Percentiles rank a stretch among this genome's conserved stretches.
Evolutionary conservation across 2,888 invertebrate species (phyloP).

Genomic region (Emmelina monodactyla): DNA sequence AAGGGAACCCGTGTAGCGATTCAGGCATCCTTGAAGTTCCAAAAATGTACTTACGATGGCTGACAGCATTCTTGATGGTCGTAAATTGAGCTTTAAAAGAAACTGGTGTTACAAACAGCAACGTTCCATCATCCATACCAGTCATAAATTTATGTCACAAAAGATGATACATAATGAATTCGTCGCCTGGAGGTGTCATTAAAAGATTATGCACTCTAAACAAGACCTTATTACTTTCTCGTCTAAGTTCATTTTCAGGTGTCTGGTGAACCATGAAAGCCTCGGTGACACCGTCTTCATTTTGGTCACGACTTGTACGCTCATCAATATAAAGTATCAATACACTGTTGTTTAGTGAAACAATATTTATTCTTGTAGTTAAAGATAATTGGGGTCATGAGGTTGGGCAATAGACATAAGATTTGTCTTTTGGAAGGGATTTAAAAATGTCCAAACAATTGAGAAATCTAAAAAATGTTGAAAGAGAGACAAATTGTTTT

Average conservation of each 20-base stretch:
- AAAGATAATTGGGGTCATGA: too few relatives aligned
- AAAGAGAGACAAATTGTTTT: too few relatives aligned
- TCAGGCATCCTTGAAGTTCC: too few relatives aligned
- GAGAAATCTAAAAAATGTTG: too few relatives aligned
- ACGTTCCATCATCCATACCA: conserved; percentile 41
- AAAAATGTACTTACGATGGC: too few relatives aligned
- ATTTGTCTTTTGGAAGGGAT: too few relatives aligned
- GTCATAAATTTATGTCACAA: conserved; percentile 56
- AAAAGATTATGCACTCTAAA: conserved; percentile 15
- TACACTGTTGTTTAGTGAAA: too few relatives aligned
- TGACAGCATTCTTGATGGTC: not conserved
- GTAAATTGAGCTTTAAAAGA: not conserved
- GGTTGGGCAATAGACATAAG: too few relatives aligned
- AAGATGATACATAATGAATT: conserved; percentile 51
- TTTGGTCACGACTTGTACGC: conserved; percentile 24
- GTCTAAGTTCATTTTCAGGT: conserved; percentile 20
- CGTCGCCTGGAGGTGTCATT: conserved; percentile 35
- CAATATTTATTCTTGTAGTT: too few relatives aligned
- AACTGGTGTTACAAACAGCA: not conserved
- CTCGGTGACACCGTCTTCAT: conserved; percentile 23
- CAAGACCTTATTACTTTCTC: conserved; percentile 13
- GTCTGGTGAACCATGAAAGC: conserved; percentile 19
- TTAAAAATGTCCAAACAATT: too few relatives aligned
- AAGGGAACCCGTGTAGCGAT: too few relatives aligned
- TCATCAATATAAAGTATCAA: too few relatives aligned